Evolutionary conservation across 53 echinoderm and acorn worm species (phyloP), one percentile per base, ranked within the genome.

Genomic region (Paracentrotus lividus): DNA sequence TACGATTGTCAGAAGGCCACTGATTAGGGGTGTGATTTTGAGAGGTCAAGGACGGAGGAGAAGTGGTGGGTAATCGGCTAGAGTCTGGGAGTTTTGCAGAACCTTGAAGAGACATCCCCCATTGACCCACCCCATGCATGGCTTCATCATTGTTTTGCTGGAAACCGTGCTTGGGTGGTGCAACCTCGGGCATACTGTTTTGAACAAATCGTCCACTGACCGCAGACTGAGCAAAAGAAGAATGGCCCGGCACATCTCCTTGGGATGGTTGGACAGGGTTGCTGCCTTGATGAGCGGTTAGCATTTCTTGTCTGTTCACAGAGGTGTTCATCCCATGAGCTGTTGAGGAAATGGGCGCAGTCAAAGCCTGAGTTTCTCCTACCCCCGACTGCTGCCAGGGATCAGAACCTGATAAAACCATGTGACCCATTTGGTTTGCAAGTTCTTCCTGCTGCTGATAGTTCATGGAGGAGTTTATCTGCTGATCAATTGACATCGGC

Each of bases 121-220:
- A 90, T n/a, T 68, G 69, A 13, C 72, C 52, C 0, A 90, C 0
- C 1, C 90, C 75, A 4, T 49, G 90, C 43, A 52, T 47, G 14
- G 52, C 33, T 52, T 72, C 32, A 15, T 47, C 53, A 21, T 10
- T 64, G 44, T 56, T 72, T 49, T 68, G 44, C 16, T 65, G 72
- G 18, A 90, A 69, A 34, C 32, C 31, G 29, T 72, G 90, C 18
- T 51, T 29, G 33, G 69, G 31, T n/a, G n/a, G n/a, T 27, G 67
- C 32, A 51, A 9, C 29, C 27, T 51, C 72, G 1, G 26, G 20
- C 13, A 90, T 90, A 40, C 42, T 72, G 21, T 66, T 90, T 42
- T 90, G 72, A 29, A 90, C 49, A 52, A 90, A 90, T 72, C 49
- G 69, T 29, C 90, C 90, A 90, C 90, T 90, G 34, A 1, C 90